Evolutionary conservation across 1,140 invertebrate genomes (phyloP), one percentile per base, ranked within the genome.

Genomic region (Dendroctonus ponderosae): DNA sequence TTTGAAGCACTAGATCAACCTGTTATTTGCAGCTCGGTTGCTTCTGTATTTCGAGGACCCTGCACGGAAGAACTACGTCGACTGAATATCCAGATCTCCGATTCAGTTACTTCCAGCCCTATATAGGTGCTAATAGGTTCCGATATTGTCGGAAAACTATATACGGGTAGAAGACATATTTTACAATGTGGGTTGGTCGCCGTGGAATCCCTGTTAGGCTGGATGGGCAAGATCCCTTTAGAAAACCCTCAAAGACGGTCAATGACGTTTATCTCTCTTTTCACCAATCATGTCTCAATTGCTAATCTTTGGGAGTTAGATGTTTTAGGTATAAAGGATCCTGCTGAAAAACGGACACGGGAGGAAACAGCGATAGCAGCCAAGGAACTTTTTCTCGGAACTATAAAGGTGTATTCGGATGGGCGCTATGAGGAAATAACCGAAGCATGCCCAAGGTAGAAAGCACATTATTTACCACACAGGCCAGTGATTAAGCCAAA

Each of bases 151-250:
- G 75, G 71, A 15, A 75, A 72, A 64, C 56, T 78, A 6, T 51
- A 75, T 0, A 78, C 78, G 0, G 70, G 62, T 5, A n/a, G 39
- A 41, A 43, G 58, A 8, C 39, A 72, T 11, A 3, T 46, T 6
- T 56, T 73, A 15, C 40, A 43, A 56, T 52, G 56, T 66, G 70
- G 75, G 3, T 51, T 68, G 5, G 64, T 57, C 0, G 75, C 74
- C 0, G 62, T 77, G 0, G 73, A 79, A 59, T 74, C 76, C 8
- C 39, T 11, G 11, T 54, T 78, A 0, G 74, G 76, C 7, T 79
- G 75, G 75, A 70, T 74, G 57, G 75, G 77, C 9, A 70, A 71
- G 38, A 42, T 50, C n/a, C 40, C 61, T 26, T 26, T 26, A 3
- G 26, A 26, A 26, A 26, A 26, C 26, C 3, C 26, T 26, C 26